Base-by-base conservation (phyloP, 1,140 invertebrate genomes). In the Drosophila ananassae region DNA sequence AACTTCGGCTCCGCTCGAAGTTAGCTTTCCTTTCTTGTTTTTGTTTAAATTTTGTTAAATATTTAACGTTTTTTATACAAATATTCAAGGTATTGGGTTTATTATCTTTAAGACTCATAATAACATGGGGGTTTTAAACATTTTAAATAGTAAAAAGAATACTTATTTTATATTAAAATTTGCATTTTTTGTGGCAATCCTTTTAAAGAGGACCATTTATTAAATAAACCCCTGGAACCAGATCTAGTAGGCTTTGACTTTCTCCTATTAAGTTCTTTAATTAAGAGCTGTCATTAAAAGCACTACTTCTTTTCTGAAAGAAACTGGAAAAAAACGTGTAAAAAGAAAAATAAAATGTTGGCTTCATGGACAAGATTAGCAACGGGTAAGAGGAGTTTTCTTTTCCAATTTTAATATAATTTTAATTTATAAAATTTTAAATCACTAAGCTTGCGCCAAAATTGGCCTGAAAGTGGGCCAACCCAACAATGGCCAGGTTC, bases 291-390 rank as follows among this genome's bases (percentile, higher is more conserved):
- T 44, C 59, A 69, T 63, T 69, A 5, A n/a, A 21, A 47, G 21
- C 10, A 25, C 39, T 13, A n/a, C 6, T 41, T 2, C 28, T 53
- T 55, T 53, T 12, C 12, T 32, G 10, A 50, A 32, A n/a, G 30
- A 37, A 59, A 53, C 17, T 1, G n/a, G 52, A 47, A 7, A 47
- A 7, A 37, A 63, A 41, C 0, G 4, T 28, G 25, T 28, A 6
- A 28, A 28, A 28, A 28, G 7, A 28, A 6, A 3, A 47, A 22
- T 9, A 52, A 60, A 55, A 84, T 83, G 79, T 51, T 63, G 30
- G n/a, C 13, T 5, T 13, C 41, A 3, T 67, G 34, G 34, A 47
- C n/a, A 41, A 67, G 47, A 63, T 41, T 52, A 60, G 46, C 59
- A 25, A 52, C 46, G 24, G 59, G 63, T 63, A 67, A 63, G 47